These are phyloP conservation scores for Spisula subtruncata DNA, from an alignment of 2,888 invertebrate genomes.

Conservation along the genomic window DNA sequence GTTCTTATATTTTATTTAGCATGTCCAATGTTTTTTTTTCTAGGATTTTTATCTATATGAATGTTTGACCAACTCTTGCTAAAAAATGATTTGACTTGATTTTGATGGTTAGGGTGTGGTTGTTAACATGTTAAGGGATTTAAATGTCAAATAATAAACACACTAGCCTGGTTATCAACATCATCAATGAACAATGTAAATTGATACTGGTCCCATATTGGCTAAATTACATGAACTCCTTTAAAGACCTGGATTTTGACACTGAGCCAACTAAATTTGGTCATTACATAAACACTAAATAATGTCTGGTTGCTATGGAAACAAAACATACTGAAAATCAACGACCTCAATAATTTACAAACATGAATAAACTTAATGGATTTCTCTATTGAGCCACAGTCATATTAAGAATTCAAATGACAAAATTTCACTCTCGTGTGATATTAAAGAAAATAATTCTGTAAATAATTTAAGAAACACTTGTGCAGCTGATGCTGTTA, in stretches of 20 bases:
- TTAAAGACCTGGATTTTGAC: too few species aligned
- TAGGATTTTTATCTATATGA: too few species aligned
- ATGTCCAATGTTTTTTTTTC: too few species aligned
- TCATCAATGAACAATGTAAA: background rate
- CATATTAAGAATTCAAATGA: background rate
- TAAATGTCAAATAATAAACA: background rate
- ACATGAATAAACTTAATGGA: background rate
- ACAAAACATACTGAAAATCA: background rate
- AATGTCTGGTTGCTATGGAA: conserved; percentile 4
- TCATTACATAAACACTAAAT: background rate
- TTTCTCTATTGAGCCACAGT: conserved; percentile 10
- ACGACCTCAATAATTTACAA: background rate
- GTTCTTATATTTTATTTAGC: too few species aligned
- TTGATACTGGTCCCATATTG: conserved; percentile 13
- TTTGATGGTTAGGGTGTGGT: background rate
- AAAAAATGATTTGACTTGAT: too few species aligned
- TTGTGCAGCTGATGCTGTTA: too few species aligned
- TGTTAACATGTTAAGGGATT: background rate
- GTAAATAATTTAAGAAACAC: too few species aligned
- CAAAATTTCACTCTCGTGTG: background rate
- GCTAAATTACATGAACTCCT: background rate
- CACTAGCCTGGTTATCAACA: background rate
- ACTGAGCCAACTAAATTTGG: too few species aligned
- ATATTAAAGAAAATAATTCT: too few species aligned
- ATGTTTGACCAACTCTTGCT: too few species aligned